These are phyloP conservation scores for Triplophysa bombifrons DNA, from an alignment of 2,797 vertebrate species.

Conservation along the genomic window DNA sequence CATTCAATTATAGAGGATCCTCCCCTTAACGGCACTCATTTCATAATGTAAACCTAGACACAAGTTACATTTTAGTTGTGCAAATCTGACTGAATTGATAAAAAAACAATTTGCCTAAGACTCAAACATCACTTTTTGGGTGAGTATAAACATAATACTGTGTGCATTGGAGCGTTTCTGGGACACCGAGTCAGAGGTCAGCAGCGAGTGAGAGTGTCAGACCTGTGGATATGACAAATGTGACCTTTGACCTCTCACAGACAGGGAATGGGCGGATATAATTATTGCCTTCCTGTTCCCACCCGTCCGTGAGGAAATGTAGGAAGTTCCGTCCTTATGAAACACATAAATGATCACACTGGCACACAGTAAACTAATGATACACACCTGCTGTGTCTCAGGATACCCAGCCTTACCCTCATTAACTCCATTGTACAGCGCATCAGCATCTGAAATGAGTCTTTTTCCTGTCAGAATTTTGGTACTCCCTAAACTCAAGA, in stretches of 20 bases:
- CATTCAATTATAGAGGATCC: constrained; percentile 37
- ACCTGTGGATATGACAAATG: constrained; percentile 61
- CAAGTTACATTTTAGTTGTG: neutral
- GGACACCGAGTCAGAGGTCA: constrained; percentile 55
- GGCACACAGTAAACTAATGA: constrained; percentile 33
- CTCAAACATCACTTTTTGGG: neutral
- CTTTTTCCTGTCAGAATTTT: constrained; percentile 30
- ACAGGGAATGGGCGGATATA: constrained; percentile 66
- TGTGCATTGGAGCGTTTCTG: constrained; percentile 8
- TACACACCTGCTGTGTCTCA: constrained; percentile 66
- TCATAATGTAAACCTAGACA: neutral
- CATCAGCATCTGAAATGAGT: constrained; percentile 29
- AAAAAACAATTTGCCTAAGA: neutral
- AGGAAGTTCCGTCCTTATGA: constrained; percentile 65
- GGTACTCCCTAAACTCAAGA: neutral
- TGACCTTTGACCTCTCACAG: constrained; percentile 64
- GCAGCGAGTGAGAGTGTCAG: constrained; percentile 52
- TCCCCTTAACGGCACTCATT: constrained; percentile 38
- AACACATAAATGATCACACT: constrained; percentile 43
- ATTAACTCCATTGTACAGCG: constrained; percentile 49
- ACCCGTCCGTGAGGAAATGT: constrained; percentile 69
- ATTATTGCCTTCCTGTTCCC: constrained; percentile 71
- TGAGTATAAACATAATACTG: neutral
- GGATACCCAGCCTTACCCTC: constrained; percentile 57
- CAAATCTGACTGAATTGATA: neutral